Conservation (phyloP, 2,888 invertebrate genomes). For the Cyaniris semiargus region DNA sequence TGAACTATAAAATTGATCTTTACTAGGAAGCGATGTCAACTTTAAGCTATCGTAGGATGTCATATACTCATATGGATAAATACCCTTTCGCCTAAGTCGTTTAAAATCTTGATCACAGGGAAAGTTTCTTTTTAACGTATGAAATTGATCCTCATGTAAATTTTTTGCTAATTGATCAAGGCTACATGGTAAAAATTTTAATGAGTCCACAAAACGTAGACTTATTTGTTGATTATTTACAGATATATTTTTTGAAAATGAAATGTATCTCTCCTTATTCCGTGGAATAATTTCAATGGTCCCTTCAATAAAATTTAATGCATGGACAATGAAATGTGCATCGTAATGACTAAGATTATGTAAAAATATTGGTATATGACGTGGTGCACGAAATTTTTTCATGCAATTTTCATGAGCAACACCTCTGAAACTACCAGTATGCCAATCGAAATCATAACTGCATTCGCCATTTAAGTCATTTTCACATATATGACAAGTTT, state of each 20-base stretch:
- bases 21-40: constrained; percentile 38
- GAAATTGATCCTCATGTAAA: constrained; percentile 36
- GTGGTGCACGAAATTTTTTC: neutral
- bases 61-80: constrained; percentile 44
- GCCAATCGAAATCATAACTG: too few species aligned
- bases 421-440: too few species aligned
- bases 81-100: too few species aligned
- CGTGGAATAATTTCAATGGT: constrained; percentile 15
- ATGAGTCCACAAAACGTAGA: too few species aligned
- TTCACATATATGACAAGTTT: too few species aligned
- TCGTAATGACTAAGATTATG: constrained; percentile 32
- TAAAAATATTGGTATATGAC: constrained; percentile 3
- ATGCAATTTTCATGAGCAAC: too few species aligned
- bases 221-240: too few species aligned
- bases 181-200: too few species aligned
- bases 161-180: too few species aligned
- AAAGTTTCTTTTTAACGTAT: constrained; percentile 29
- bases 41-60: constrained; percentile 39
- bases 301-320: too few species aligned
- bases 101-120: constrained; percentile 36
- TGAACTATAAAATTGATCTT: constrained; percentile 7
- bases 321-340: neutral
- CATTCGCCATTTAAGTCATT: too few species aligned
- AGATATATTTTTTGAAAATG: constrained; percentile 4
- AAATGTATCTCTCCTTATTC: constrained; percentile 35